Conservation (phyloP, 2,113 vertebrate species). For the Myodes glareolus region DNA sequence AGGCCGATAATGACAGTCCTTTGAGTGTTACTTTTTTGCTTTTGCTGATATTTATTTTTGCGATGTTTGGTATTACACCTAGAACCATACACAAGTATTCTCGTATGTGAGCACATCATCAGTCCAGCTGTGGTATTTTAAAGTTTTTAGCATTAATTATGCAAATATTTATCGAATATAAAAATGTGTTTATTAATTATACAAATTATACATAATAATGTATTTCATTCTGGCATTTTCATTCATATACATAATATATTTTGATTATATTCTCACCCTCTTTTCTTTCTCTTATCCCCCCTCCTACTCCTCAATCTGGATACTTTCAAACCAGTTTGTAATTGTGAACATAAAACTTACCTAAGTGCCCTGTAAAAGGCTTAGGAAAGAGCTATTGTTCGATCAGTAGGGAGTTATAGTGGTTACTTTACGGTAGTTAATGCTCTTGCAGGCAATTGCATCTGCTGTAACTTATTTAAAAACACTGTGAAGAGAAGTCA, state of each 20-base stretch:
- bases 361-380: background rate
- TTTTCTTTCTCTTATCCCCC: background rate
- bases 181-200: no score
- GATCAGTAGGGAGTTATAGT: constrained; percentile 13
- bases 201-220: background rate
- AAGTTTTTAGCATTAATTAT: no score
- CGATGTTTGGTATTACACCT: background rate
- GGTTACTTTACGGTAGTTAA: constrained; percentile 15
- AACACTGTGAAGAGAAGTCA: no score
- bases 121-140: background rate
- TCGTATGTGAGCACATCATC: background rate
- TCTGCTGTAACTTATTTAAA: no score
- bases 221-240: background rate
- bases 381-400: constrained; percentile 8
- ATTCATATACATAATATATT: background rate
- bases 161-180: background rate
- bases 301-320: background rate
- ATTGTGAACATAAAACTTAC: constrained; percentile 11
- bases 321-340: background rate
- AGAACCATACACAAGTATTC: background rate
- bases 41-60: background rate
- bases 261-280: background rate
- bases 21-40: constrained; percentile 7
- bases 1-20: background rate
- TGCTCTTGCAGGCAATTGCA: background rate